Evolutionary conservation across 1,140 invertebrate genomes (phyloP).

Genomic region (Druon quercuslanigerum): DNA sequence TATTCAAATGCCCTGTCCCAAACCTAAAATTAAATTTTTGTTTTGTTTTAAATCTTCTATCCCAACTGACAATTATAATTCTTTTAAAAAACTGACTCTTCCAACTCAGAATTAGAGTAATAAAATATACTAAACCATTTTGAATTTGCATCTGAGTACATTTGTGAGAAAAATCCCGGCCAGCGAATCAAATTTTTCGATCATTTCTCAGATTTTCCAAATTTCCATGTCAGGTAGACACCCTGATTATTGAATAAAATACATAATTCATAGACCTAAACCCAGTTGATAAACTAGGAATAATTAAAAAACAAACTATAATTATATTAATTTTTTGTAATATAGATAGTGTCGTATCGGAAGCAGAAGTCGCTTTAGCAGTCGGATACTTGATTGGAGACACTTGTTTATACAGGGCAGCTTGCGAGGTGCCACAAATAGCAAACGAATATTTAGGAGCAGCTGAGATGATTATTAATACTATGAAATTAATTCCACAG

Average conservation of each 20-base stretch:
- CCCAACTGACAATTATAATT: too few species aligned
- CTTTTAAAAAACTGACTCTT: too few species aligned
- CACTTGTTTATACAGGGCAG: conserved; percentile 84
- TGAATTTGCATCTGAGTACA: too few species aligned
- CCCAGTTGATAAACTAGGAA: not conserved
- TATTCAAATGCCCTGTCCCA: too few species aligned
- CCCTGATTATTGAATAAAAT: not conserved
- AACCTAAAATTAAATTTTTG: too few species aligned
- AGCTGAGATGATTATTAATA: conserved; percentile 83
- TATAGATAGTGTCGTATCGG: conserved; percentile 76
- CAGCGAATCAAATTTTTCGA: too few species aligned
- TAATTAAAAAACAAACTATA: not conserved
- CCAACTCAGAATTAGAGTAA: too few species aligned
- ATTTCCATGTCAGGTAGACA: too few species aligned
- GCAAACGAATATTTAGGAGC: conserved; percentile 85
- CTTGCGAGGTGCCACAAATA: conserved; percentile 84
- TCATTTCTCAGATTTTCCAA: too few species aligned
- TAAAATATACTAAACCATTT: too few species aligned
- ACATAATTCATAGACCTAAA: not conserved
- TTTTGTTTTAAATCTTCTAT: too few species aligned
- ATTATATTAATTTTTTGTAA: conserved; percentile 51
- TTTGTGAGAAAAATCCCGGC: too few species aligned
- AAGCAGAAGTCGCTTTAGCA: conserved; percentile 82
- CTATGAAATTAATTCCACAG: conserved; percentile 82
- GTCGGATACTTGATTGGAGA: conserved; percentile 84